phyloP scores from a whole-genome alignment of 2,797 vertebrate genomes.

The Phalanger gymnotis region DNA sequence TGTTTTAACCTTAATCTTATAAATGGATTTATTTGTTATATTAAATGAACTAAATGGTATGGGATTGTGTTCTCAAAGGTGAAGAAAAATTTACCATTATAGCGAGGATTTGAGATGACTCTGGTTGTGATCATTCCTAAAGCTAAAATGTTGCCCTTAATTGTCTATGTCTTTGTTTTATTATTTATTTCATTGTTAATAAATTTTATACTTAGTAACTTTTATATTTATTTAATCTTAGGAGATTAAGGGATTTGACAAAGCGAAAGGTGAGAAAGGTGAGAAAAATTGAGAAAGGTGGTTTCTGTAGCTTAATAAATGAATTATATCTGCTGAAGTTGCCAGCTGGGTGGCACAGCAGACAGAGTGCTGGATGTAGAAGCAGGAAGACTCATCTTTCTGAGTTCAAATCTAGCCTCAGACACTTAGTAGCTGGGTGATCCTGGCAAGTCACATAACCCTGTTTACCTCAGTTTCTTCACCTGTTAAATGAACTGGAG shows the following conservation, averaged over 20 bases:
- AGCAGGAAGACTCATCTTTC: background rate
- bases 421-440: background rate
- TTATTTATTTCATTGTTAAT: background rate
- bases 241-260: background rate
- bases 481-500: background rate
- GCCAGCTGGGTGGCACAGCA: background rate
- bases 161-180: background rate
- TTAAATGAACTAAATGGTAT: background rate
- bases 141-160: background rate
- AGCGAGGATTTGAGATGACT: background rate
- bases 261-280: background rate
- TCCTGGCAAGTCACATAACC: background rate
- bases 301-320: background rate
- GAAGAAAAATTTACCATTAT: background rate
- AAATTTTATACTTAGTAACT: background rate
- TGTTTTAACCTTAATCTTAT: background rate
- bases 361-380: background rate
- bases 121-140: background rate
- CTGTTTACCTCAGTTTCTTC: background rate
- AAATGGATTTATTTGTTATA: background rate
- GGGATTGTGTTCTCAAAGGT: background rate
- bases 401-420: background rate
- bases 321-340: background rate
- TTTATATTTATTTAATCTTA: background rate
- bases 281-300: background rate